Evolutionary conservation across 2,113 vertebrate species (phyloP), one percentile per base, ranked within the genome.

Genomic region (Polypterus bichir): DNA sequence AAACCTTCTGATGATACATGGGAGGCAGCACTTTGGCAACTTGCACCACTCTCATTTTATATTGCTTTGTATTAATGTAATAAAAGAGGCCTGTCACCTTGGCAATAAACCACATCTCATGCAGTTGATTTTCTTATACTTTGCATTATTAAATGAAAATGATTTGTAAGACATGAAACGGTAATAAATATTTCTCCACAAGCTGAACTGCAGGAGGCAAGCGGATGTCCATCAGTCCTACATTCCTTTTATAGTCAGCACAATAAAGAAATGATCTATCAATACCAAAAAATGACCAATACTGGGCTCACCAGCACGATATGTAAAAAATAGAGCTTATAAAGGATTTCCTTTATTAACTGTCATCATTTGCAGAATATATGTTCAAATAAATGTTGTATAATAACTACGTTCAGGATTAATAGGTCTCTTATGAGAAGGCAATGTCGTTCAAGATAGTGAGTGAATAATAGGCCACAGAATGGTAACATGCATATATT

Each of bases 351-450:
- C 86, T 90, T 93, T 94, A 97, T 97, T 95, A 94, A 86, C 88
- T 92, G 91, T 93, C 92, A 92, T 91, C 86, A 79, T 89, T 82
- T 64, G 59, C 74, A 81, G 88, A 91, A 97, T 93, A 90, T 93
- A 97, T 92, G 93, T 89, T 92, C 92, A 92, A 92, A 97, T 97
- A 94, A 96, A 92, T 81, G 88, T 78, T 84, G 84, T 87, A 83
- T 89, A 93, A 91, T 92, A 91, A 89, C 85, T 88, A 86, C 89
- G 86, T 83, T 83, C 88, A 84, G 91, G 89, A 91, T 89, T 88
- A 92, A 93, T 92, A 91, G 86, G 87, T 83, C 89, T 86, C 88
- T 76, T 77, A 83, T 89, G 87, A 89, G 81, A 79, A 79, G 84
- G 74, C 62, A 57, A 81, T 85, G 82, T 81, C 78, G 75, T 83